Percentiles rank a stretch among this genome's conserved stretches.
Evolutionary conservation across 2,888 invertebrate genomes (phyloP).

Genomic region (Orthosia cruda): DNA sequence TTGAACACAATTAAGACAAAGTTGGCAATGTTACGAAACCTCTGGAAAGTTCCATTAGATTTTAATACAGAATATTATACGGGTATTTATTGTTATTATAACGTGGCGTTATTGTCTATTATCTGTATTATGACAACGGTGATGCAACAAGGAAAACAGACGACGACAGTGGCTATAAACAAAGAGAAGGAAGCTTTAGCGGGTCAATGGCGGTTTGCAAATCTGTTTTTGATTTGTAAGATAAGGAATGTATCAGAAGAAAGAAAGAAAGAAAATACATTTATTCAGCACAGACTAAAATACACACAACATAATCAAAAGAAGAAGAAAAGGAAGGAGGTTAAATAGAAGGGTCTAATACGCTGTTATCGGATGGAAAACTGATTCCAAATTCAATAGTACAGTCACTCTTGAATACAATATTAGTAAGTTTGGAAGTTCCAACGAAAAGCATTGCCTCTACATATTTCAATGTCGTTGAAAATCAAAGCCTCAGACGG

Average conservation of each 20-base stretch:
- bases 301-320: too few species aligned
- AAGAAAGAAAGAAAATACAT: background rate
- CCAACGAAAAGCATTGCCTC: background rate
- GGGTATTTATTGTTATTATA: slow-evolving; percentile 67
- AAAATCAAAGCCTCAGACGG: too few species aligned
- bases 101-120: slow-evolving; percentile 66
- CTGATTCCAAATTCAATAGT: background rate
- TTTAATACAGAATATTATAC: slow-evolving; percentile 62
- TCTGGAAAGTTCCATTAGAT: slow-evolving; percentile 67
- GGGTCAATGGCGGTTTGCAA: slow-evolving; percentile 50
- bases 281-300: too few species aligned
- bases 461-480: too few species aligned
- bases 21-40: slow-evolving; percentile 63
- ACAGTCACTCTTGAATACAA: background rate
- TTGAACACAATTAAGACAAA: slow-evolving; percentile 54
- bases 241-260: slow-evolving; percentile 10
- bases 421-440: background rate
- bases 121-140: slow-evolving; percentile 69
- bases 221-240: slow-evolving; percentile 24
- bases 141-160: slow-evolving; percentile 79
- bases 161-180: slow-evolving; percentile 53
- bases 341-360: too few species aligned
- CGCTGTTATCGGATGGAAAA: background rate
- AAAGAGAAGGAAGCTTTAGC: slow-evolving; percentile 53
- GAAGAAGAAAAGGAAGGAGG: too few species aligned